A percentile compares a stretch with the other conserved stretches of the same genome.
These are phyloP conservation scores for Seriola dumerili DNA, from an alignment of 2,113 vertebrate genomes.

Conservation along the genomic window DNA sequence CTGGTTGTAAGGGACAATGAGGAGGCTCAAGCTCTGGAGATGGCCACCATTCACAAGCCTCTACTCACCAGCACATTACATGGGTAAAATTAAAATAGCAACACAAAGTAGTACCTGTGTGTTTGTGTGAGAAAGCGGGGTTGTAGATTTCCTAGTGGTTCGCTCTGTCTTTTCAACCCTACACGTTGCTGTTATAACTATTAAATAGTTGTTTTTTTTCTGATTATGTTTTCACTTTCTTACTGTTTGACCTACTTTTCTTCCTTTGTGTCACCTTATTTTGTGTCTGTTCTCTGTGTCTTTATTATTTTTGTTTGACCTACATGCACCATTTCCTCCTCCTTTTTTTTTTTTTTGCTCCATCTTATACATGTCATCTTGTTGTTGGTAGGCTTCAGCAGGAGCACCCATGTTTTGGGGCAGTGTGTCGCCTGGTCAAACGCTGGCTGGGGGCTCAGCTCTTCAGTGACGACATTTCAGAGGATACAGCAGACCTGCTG, in stretches of 20 bases:
- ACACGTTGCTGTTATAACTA: not conserved
- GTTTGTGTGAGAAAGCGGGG: not conserved
- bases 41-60: constrained; percentile 88
- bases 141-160: not conserved
- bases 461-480: constrained; percentile 86
- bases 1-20: constrained; percentile 89
- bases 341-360: not conserved
- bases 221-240: not conserved
- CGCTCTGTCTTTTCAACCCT: not conserved
- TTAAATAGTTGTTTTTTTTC: not conserved
- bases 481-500: constrained; percentile 93
- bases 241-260: not conserved
- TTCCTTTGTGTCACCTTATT: not conserved
- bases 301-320: not conserved
- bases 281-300: not conserved
- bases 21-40: constrained; percentile 89
- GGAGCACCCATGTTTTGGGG: constrained; percentile 90
- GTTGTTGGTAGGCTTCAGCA: constrained; percentile 89
- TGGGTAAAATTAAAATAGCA: constrained; percentile 82
- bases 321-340: too few relatives aligned
- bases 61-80: constrained; percentile 93
- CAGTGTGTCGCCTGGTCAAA: constrained; percentile 91
- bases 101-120: not conserved
- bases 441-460: constrained; percentile 95
- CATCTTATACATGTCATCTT: not conserved